phyloP scores from a whole-genome alignment of 2,888 invertebrate species.

The Hypomecis atomaria region DNA sequence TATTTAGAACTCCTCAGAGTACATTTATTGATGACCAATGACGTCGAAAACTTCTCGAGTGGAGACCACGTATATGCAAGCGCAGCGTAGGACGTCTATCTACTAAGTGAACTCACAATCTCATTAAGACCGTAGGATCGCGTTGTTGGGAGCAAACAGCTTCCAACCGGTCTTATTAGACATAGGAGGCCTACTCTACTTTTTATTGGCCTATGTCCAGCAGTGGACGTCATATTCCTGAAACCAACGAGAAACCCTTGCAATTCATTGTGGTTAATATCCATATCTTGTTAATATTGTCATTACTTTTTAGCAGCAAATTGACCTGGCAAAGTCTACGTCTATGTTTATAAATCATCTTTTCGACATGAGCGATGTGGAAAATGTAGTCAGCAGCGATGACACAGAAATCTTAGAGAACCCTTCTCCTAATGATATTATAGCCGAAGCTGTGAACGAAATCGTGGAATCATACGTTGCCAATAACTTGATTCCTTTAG shows the following conservation, averaged over 20 bases:
- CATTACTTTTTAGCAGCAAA: conserved; percentile 51
- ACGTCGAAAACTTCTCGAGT: too few species aligned
- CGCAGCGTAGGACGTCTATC: too few species aligned
- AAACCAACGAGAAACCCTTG: too few species aligned
- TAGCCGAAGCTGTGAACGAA: conserved; percentile 56
- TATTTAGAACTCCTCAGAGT: not conserved
- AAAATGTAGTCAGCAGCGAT: conserved; percentile 51
- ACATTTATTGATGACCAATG: not conserved
- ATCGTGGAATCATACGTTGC: conserved; percentile 47
- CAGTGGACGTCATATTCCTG: too few species aligned
- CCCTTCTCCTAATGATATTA: conserved; percentile 44
- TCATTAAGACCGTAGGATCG: too few species aligned
- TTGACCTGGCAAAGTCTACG: conserved; percentile 62
- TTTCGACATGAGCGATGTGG: conserved; percentile 76
- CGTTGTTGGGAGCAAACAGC: too few species aligned
- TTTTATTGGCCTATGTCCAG: too few species aligned
- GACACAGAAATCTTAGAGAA: conserved; percentile 48
- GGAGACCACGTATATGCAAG: too few species aligned
- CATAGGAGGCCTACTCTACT: too few species aligned
- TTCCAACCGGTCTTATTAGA: too few species aligned
- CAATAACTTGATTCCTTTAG: conserved; percentile 21
- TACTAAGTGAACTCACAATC: too few species aligned
- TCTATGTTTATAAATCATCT: conserved; percentile 71
- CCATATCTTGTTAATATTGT: conserved; percentile 5
- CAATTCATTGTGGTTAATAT: too few species aligned